Conservation (phyloP, 2,797 vertebrate genomes). For the Poecilia wingei region DNA sequence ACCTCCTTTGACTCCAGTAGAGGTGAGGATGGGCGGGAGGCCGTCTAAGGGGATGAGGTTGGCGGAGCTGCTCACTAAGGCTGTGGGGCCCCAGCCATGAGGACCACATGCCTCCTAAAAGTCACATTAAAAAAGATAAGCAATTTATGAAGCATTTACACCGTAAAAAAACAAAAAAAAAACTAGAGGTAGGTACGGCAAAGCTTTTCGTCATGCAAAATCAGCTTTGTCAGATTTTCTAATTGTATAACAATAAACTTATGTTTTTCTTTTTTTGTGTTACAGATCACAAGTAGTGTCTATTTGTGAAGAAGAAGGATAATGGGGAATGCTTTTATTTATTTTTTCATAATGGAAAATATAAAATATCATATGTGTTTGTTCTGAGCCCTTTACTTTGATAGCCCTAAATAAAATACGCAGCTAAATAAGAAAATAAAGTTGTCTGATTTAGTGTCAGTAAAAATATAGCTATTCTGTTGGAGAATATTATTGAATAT, state of each 20-base stretch:
- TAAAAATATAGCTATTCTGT: neutral
- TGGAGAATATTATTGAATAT: neutral
- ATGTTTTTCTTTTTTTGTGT: neutral
- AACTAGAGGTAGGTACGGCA: neutral
- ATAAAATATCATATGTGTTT: neutral
- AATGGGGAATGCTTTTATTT: neutral
- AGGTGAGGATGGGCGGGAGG: constrained; percentile 97
- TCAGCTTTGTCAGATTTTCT: neutral
- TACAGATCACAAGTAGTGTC: neutral
- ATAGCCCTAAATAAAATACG: neutral
- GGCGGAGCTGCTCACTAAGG: constrained; percentile 91
- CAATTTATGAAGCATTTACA: neutral
- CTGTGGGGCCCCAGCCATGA: constrained; percentile 75
- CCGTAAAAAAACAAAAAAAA: neutral
- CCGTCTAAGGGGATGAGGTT: constrained; percentile 96
- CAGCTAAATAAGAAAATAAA: neutral
- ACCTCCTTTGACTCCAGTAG: constrained; percentile 99
- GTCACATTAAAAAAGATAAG: constrained; percentile 4
- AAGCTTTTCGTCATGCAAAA: no score
- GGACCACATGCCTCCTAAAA: constrained; percentile 81
- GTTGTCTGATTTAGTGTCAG: neutral
- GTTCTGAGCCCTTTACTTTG: neutral
- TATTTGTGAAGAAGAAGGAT: neutral
- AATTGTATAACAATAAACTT: neutral
- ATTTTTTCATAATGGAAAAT: neutral